Percentiles rank a stretch among this genome's conserved stretches.
These are phyloP conservation scores for Engraulis encrasicolus DNA, from an alignment of 2,113 vertebrate genomes.

Conservation along the genomic window DNA sequence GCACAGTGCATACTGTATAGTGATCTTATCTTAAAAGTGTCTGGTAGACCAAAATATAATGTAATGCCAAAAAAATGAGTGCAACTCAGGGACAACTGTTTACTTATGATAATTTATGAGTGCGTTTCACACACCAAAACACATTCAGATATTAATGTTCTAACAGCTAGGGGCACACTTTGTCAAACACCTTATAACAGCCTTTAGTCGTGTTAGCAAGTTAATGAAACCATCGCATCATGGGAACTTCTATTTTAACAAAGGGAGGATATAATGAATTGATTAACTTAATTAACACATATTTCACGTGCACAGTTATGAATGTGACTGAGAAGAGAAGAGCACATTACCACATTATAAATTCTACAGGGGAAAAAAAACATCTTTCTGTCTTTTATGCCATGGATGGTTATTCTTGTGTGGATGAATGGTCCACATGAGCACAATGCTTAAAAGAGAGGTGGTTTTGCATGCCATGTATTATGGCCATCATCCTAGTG, in stretches of 20 bases:
- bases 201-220: background rate
- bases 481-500: background rate
- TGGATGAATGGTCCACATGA: background rate
- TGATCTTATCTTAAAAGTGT: no score
- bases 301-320: background rate
- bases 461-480: background rate
- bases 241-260: no score
- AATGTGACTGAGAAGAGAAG: background rate
- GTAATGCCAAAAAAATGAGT: background rate
- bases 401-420: background rate
- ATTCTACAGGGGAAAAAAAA: background rate
- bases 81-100: no score
- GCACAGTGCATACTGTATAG: no score
- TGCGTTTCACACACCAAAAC: background rate
- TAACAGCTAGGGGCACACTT: background rate
- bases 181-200: background rate
- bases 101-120: background rate
- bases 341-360: background rate
- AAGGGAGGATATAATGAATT: no score
- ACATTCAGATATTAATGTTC: background rate
- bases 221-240: background rate
- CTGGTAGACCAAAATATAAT: no score
- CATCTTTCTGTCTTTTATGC: background rate
- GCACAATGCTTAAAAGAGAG: background rate
- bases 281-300: no score